Evolutionary conservation across 37 sponge, comb jelly and placozoan genomes (phyloP), one percentile per base, ranked within the genome.

Genomic region (Tethya wilhelma): DNA sequence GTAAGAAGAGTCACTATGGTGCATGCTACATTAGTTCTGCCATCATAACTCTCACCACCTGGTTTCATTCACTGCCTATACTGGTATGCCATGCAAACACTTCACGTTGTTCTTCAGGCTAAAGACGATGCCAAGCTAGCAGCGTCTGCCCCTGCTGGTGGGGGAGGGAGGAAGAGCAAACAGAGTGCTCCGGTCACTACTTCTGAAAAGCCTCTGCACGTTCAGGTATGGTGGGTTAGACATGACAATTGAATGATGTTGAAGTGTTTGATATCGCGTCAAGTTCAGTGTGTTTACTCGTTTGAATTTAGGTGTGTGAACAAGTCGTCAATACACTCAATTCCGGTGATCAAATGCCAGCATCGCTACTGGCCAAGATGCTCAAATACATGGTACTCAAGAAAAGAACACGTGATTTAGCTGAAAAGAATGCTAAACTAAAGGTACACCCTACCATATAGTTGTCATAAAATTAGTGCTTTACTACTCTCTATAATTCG

Each of bases 311-410:
- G 83, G 84, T 91, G 14, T 91, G 92, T 73, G 84, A 88, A 30
- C 90, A 82, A 36, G 67, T 91, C 41, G 69, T 70, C 31, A 57
- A 43, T 67, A 77, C 78, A 12, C 25, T 75, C 38, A 25, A 31
- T 19, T 58, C 67, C 26, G 65, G 77, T 55, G 92, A 43, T 20
- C 77, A 43, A 66, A 23, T 88, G 1, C 84, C 84, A 38, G 25
- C 82, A 0, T 59, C 77, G n/a, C 38, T 91, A 1, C 19, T 82
- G 37, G 87, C 92, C 25, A 63, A 78, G 37, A 59, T 91, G 73
- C 26, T 91, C 56, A 91, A 91, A 32, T 91, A 87, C 60, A 75
- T 59, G 39, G n/a, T 91, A 23, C 43, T 87, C 25, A 81, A 67
- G 62, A 75, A 69, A 33, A 77, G 44, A n/a, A 14, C 77, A 20